Evolutionary conservation across 2,113 vertebrate genomes (phyloP).

Genomic region (Ornithorhynchus anatinus): DNA sequence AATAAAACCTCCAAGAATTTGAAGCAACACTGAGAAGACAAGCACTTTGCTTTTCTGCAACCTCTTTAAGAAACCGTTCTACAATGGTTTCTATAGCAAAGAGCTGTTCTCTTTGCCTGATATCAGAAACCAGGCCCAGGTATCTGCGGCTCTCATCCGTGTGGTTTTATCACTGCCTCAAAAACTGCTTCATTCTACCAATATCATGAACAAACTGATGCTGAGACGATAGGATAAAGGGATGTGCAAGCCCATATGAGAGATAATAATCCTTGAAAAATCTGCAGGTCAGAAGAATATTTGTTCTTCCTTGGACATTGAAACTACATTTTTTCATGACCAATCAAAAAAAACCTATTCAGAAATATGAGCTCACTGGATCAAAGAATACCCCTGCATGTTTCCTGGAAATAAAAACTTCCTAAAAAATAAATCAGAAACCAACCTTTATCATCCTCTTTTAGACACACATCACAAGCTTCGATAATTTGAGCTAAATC

Average conservation of each 20-base stretch:
- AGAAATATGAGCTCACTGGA: no score
- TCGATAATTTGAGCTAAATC: slow-evolving; percentile 98
- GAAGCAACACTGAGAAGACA: no score
- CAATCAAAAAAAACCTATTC: background rate
- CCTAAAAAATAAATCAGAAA: background rate
- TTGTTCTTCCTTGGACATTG: background rate
- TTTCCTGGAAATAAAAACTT: background rate
- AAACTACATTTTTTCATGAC: background rate
- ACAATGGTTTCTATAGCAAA: no score
- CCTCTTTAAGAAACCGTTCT: no score
- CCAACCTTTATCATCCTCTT: slow-evolving; percentile 96
- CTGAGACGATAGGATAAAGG: background rate
- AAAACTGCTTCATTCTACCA: no score
- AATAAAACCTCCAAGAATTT: no score
- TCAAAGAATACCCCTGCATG: background rate
- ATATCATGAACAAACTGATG: no score
- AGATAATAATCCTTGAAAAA: background rate
- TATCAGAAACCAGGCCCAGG: no score
- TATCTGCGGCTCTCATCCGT: no score
- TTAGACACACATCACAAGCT: slow-evolving; percentile 92
- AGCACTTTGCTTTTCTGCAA: no score
- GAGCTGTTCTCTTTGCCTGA: no score
- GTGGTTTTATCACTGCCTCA: no score
- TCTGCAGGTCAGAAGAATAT: background rate
- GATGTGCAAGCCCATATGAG: background rate